Evolutionary conservation across 2,797 vertebrate genomes (phyloP).

Genomic region (Chrysolophus pictus): DNA sequence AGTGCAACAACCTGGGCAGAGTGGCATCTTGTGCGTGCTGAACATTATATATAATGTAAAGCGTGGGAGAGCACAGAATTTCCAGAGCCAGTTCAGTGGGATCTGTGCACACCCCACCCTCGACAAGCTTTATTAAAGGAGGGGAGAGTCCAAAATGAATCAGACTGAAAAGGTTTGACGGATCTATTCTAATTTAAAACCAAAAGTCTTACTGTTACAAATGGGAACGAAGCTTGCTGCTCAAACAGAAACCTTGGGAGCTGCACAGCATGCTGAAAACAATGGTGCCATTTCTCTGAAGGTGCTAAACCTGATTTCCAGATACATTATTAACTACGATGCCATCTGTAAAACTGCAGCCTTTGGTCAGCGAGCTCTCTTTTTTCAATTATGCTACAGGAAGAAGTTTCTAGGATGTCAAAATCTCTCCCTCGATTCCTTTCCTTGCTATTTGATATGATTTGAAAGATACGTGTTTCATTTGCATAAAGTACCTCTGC

Average conservation of each 20-base stretch:
- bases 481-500: not conserved
- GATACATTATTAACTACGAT: not conserved
- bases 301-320: conserved; percentile 38
- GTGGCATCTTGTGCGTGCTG: not conserved
- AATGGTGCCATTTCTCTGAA: not conserved
- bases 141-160: not conserved
- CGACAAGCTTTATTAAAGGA: not conserved
- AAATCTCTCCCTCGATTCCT: not conserved
- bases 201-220: not conserved
- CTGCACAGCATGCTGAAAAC: not conserved
- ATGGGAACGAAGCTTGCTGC: not conserved
- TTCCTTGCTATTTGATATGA: not conserved
- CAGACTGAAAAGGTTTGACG: not conserved
- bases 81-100: not conserved
- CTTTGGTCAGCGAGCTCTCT: not conserved
- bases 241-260: not conserved
- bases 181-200: not conserved
- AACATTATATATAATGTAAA: not conserved
- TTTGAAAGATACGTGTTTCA: not conserved
- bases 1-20: not conserved
- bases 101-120: not conserved
- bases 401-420: not conserved
- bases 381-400: not conserved
- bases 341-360: conserved; percentile 14
- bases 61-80: not conserved